Conservation (phyloP, 2,113 vertebrate species). For the Pollimyrus isidori region DNA sequence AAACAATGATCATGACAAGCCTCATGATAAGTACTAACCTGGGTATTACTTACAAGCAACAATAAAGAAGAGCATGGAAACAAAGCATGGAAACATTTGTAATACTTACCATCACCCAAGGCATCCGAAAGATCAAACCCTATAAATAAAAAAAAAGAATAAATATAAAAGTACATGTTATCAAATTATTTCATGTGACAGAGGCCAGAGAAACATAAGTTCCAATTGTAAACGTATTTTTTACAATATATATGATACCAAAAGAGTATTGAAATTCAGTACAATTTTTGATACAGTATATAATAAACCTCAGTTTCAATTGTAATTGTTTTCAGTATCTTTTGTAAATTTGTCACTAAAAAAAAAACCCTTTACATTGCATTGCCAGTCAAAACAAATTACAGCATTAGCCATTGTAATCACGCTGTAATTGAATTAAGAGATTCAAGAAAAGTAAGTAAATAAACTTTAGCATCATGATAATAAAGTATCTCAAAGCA, state of each 20-base stretch:
- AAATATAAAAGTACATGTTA: neutral
- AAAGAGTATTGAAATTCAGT: neutral
- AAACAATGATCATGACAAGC: neutral
- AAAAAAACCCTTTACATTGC: neutral
- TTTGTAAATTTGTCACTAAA: neutral
- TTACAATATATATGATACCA: neutral
- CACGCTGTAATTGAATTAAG: neutral
- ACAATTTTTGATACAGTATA: neutral
- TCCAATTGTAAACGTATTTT: neutral
- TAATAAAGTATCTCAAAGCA: neutral
- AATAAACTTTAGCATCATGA: neutral
- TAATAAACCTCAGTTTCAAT: neutral
- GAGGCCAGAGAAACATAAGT: neutral
- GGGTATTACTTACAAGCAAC: neutral
- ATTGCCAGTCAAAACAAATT: neutral
- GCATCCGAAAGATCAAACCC: neutral
- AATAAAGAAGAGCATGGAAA: no score
- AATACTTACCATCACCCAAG: conserved; percentile 23
- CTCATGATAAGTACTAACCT: neutral
- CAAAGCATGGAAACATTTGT: neutral
- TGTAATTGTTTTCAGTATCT: neutral
- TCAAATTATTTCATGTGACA: neutral
- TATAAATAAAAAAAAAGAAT: conserved; percentile 10
- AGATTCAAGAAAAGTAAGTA: neutral
- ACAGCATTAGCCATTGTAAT: neutral